Evolutionary conservation across 2,888 invertebrate species (phyloP).

Genomic region (Hemaris fuciformis): DNA sequence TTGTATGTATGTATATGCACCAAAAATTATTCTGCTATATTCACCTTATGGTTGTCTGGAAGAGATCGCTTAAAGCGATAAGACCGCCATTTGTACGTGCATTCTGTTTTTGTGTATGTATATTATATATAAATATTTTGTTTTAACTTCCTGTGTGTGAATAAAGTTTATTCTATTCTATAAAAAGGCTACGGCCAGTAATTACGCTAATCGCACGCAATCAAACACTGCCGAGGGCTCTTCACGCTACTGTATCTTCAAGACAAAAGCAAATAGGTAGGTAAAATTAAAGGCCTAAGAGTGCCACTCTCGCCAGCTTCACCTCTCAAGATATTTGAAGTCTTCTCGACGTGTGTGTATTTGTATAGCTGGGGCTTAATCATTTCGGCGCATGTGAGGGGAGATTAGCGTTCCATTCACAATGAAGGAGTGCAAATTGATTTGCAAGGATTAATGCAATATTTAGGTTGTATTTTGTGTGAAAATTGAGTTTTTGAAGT

Average conservation of each 20-base stretch:
- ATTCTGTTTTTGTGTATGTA: too few relatives aligned
- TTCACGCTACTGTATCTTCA: not conserved
- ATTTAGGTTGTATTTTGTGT: not conserved
- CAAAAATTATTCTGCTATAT: too few relatives aligned
- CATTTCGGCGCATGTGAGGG: conserved; percentile 19
- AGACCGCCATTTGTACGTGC: too few relatives aligned
- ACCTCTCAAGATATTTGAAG: conserved; percentile 19
- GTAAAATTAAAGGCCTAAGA: not conserved
- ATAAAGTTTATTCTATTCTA: too few relatives aligned
- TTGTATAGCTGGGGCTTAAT: conserved; percentile 24
- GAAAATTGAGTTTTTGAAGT: too few relatives aligned
- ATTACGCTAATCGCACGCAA: not conserved
- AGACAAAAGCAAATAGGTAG: conserved; percentile 4
- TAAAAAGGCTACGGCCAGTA: too few relatives aligned
- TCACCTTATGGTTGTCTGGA: too few relatives aligned
- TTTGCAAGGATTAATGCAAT: not conserved
- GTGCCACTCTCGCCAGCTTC: conserved; percentile 10
- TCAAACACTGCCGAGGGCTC: not conserved
- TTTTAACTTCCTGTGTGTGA: too few relatives aligned
- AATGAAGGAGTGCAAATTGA: not conserved
- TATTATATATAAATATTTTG: too few relatives aligned
- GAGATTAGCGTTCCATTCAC: conserved; percentile 4
- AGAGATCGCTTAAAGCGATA: too few relatives aligned
- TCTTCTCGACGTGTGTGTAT: conserved; percentile 11
- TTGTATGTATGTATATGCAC: too few relatives aligned